Percentiles rank a stretch among this genome's conserved stretches.
phyloP scores from a whole-genome alignment of 2,113 vertebrate species.

The Sylvilagus bachmani region DNA sequence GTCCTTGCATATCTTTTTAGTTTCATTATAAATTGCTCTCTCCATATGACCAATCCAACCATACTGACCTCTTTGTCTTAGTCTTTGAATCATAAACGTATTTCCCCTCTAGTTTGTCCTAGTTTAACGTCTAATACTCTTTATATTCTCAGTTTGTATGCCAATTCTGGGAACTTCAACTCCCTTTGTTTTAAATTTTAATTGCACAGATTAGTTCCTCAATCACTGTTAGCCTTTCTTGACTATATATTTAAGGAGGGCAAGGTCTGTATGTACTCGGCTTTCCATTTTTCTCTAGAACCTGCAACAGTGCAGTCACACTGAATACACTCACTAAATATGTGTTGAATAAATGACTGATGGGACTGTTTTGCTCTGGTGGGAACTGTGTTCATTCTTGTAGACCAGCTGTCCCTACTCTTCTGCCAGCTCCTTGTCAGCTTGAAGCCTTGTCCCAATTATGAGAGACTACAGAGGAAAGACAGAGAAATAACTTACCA shows the following conservation, averaged over 20 bases:
- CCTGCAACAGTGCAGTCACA: background rate
- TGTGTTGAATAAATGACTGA: background rate
- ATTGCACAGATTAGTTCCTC: background rate
- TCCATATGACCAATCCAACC: background rate
- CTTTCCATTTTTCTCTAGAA: background rate
- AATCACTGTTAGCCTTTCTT: background rate
- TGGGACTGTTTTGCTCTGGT: background rate
- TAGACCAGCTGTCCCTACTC: background rate
- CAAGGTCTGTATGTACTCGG: background rate
- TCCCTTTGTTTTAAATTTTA: background rate
- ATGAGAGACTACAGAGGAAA: background rate
- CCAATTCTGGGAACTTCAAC: background rate
- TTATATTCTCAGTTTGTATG: background rate
- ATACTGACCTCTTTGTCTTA: background rate
- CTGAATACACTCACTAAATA: background rate
- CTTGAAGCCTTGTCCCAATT: background rate
- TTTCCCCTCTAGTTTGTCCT: background rate
- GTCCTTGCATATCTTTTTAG: fast-evolving
- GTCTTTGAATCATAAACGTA: background rate
- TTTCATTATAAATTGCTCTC: background rate
- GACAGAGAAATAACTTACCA: background rate
- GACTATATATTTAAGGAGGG: background rate
- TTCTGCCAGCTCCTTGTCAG: background rate
- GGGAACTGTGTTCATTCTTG: background rate
- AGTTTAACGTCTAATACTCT: background rate